Percentiles rank a stretch among this genome's conserved stretches.
phyloP scores from a whole-genome alignment of 2,888 invertebrate genomes.

The Rambutsinella grinnellia region DNA sequence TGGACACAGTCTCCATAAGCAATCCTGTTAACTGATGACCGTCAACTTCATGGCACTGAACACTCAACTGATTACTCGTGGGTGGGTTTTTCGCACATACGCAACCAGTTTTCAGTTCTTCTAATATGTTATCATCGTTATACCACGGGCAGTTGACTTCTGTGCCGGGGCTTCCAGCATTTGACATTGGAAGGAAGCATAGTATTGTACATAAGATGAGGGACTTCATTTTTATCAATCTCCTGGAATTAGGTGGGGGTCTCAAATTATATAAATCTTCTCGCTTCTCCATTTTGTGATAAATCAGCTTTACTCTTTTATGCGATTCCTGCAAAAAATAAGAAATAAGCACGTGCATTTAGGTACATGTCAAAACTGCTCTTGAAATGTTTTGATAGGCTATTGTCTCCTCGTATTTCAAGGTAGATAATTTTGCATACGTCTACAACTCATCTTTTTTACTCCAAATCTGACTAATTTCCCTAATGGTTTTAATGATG shows the following conservation, averaged over 20 bases:
- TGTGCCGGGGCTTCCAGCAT: conserved; percentile 40
- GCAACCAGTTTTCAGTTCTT: conserved; percentile 85
- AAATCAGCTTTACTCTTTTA: too few relatives aligned
- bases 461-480: neutral
- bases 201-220: neutral
- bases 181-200: neutral
- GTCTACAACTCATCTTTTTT: conserved; percentile 1
- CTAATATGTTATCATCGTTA: conserved; percentile 72
- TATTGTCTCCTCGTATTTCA: too few relatives aligned
- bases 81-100: conserved; percentile 86
- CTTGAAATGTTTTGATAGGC: too few relatives aligned
- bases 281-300: too few relatives aligned
- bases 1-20: conserved; percentile 62
- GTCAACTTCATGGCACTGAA: conserved; percentile 92
- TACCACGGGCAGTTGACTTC: conserved; percentile 88
- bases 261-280: too few relatives aligned
- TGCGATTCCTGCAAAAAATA: too few relatives aligned
- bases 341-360: too few relatives aligned
- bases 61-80: conserved; percentile 82
- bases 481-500: neutral
- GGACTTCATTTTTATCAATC: too few relatives aligned
- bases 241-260: too few relatives aligned
- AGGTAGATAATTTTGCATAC: neutral
- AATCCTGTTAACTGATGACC: conserved; percentile 81
- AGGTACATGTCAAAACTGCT: too few relatives aligned